A percentile compares a stretch with the other conserved stretches of the same genome.
phyloP scores from a whole-genome alignment of 2,113 vertebrate genomes.

The Hypanus sabinus region DNA sequence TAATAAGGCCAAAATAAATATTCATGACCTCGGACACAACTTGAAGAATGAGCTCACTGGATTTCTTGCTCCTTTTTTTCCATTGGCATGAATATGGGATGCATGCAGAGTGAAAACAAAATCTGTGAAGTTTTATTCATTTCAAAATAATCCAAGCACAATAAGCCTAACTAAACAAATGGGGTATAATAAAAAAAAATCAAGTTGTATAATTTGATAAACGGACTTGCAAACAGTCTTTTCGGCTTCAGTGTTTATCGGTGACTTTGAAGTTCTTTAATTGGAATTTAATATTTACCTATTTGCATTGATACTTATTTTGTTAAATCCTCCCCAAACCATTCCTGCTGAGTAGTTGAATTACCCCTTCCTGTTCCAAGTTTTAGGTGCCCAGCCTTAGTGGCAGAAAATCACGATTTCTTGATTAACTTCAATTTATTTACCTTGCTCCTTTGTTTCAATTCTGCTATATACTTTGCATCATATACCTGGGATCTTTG shows the following conservation, averaged over 20 bases:
- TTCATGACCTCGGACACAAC: not conserved
- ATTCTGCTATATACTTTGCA: not conserved
- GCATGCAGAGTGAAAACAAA: not conserved
- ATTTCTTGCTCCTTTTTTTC: not conserved
- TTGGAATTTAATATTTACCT: not conserved
- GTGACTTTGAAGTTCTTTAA: not conserved
- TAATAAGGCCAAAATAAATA: not conserved
- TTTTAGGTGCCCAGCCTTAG: not conserved
- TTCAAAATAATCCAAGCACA: not conserved
- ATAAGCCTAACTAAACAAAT: not conserved
- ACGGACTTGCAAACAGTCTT: not conserved
- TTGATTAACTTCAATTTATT: not conserved
- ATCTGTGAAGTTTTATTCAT: constrained; percentile 1
- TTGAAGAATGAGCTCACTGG: not conserved
- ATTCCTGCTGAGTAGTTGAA: not conserved
- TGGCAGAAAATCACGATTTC: not conserved
- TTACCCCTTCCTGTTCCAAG: not conserved
- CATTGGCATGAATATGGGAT: not conserved
- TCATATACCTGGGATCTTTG: not conserved
- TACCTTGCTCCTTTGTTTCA: not conserved
- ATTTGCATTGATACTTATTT: not conserved
- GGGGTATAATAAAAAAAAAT: not conserved
- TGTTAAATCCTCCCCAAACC: not conserved
- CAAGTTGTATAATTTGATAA: not conserved
- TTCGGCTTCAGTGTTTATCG: not conserved